Conservation (phyloP, 2,797 vertebrate genomes). For the Pangasius mekongensis region DNA sequence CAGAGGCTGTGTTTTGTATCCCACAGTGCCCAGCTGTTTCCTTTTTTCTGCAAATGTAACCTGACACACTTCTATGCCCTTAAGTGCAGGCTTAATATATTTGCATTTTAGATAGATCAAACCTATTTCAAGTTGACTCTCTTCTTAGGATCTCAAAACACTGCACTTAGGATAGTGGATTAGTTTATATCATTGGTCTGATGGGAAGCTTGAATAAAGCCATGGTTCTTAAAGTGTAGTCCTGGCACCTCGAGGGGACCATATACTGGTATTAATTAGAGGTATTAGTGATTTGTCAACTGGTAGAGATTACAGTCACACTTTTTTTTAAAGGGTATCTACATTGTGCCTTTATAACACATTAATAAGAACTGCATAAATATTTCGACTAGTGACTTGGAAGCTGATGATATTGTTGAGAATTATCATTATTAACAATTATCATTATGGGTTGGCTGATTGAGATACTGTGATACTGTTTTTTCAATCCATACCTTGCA, state of each 20-base stretch:
- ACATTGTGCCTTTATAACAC: background rate
- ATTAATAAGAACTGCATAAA: background rate
- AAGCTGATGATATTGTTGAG: background rate
- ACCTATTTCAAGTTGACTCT: background rate
- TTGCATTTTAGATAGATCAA: conserved; percentile 11
- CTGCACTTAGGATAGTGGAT: conserved; percentile 18
- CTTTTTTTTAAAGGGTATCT: background rate
- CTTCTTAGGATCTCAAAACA: conserved; percentile 1
- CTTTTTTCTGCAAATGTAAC: conserved; percentile 9
- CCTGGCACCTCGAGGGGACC: background rate
- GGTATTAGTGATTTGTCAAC: background rate
- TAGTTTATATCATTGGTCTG: background rate
- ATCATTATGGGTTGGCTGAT: background rate
- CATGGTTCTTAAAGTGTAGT: background rate
- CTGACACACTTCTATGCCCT: background rate
- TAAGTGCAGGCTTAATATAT: conserved; percentile 24
- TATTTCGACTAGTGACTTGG: background rate
- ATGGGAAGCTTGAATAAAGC: conserved; percentile 20
- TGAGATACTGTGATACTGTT: background rate
- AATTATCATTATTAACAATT: background rate
- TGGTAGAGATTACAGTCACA: background rate
- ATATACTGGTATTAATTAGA: background rate
- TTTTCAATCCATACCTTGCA: background rate
- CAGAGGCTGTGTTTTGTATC: background rate
- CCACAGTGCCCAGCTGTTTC: background rate